Conservation (phyloP, 2,888 invertebrate species). For the Xanthia togata region DNA sequence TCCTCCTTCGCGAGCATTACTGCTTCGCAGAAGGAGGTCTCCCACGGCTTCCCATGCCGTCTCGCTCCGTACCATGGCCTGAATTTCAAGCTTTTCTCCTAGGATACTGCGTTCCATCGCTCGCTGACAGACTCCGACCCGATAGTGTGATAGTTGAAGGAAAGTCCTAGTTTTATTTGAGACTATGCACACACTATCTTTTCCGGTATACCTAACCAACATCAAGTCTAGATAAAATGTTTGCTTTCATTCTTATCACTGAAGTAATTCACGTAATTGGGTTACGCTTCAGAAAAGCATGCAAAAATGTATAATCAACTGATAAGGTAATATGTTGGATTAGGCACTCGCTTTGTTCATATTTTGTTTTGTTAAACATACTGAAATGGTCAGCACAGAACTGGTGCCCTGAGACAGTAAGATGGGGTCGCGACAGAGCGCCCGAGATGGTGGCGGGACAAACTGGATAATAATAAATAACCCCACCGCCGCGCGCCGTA, state of each 20-base stretch:
- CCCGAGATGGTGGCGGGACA: neutral
- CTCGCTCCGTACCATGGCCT: too few relatives aligned
- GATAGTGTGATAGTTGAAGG: neutral
- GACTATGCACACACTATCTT: slow-evolving; percentile 11
- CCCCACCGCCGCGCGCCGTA: too few relatives aligned
- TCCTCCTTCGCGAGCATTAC: too few relatives aligned
- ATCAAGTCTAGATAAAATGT: slow-evolving; percentile 18
- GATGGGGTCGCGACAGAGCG: neutral
- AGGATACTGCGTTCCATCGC: neutral
- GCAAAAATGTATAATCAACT: slow-evolving; percentile 28
- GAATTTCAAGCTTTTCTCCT: neutral
- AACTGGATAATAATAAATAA: too few relatives aligned
- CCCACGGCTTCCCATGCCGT: too few relatives aligned
- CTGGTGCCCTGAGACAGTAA: neutral
- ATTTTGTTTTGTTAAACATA: neutral
- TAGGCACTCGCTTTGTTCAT: neutral
- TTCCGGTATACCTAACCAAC: slow-evolving; percentile 23
- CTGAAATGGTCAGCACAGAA: neutral
- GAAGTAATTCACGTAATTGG: slow-evolving; percentile 30
- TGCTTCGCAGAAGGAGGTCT: too few relatives aligned
- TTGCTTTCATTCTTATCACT: slow-evolving; percentile 27
- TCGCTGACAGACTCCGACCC: too few relatives aligned
- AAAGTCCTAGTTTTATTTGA: slow-evolving; percentile 7
- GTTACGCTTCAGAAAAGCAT: slow-evolving; percentile 20
- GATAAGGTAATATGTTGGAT: slow-evolving; percentile 14